phyloP scores from a whole-genome alignment of 2,888 invertebrate species.

The Hyalella azteca region DNA sequence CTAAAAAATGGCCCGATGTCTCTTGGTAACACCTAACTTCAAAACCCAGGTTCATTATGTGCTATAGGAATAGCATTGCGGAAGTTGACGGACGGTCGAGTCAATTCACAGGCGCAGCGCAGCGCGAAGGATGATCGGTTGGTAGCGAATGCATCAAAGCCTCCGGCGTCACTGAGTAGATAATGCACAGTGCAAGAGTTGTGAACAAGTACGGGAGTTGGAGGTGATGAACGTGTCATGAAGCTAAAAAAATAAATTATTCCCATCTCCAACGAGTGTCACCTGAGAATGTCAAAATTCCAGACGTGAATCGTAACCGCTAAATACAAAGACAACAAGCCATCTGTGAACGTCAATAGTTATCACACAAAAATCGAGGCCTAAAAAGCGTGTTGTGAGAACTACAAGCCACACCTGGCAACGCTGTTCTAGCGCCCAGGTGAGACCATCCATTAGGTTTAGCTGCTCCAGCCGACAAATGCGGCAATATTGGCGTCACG shows the following conservation, averaged over 20 bases:
- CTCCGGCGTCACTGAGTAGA: conserved; percentile 13
- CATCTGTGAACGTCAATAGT: too few relatives aligned
- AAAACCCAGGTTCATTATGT: not conserved
- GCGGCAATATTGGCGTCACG: not conserved
- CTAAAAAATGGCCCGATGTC: not conserved
- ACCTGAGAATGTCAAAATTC: too few relatives aligned
- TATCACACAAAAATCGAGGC: not conserved
- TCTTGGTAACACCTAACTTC: not conserved
- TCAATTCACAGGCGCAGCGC: too few relatives aligned
- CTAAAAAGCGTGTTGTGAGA: not conserved
- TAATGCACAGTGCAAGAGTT: not conserved
- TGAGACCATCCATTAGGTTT: not conserved
- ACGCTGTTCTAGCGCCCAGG: conserved; percentile 18
- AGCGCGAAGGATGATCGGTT: too few relatives aligned
- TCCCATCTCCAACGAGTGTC: too few relatives aligned
- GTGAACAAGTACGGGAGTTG: too few relatives aligned
- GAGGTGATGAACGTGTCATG: too few relatives aligned
- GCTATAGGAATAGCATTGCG: conserved; percentile 1
- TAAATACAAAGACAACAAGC: too few relatives aligned
- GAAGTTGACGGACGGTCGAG: too few relatives aligned
- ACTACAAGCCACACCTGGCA: conserved; percentile 3
- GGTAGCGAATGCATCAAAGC: conserved; percentile 5
- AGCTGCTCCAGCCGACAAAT: not conserved
- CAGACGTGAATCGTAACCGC: too few relatives aligned
- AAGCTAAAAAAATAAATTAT: too few relatives aligned